phyloP scores from a whole-genome alignment of 2,888 invertebrate species.

The Caenorhabditis parvicauda region DNA sequence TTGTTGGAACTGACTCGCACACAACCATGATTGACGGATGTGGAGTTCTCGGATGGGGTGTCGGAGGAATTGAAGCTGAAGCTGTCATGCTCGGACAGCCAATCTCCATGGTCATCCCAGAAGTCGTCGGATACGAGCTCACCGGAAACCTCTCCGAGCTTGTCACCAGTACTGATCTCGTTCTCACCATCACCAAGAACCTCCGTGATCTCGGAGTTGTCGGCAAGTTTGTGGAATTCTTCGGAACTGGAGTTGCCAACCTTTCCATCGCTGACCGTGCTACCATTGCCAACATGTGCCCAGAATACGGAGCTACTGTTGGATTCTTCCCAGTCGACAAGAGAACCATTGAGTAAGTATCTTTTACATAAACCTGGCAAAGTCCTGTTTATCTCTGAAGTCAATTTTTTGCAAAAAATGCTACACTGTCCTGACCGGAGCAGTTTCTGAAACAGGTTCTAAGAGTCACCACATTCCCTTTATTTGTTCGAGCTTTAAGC shows the following conservation, averaged over 20 bases:
- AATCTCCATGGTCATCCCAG: slow-evolving; percentile 77
- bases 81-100: slow-evolving; percentile 98
- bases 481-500: too few species aligned
- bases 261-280: slow-evolving; percentile 89
- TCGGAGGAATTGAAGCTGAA: slow-evolving; percentile 88
- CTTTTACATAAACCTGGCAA: not conserved
- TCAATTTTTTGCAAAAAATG: too few species aligned
- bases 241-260: slow-evolving; percentile 85
- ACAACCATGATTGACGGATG: slow-evolving; percentile 87
- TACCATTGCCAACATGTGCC: slow-evolving; percentile 98
- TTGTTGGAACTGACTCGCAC: slow-evolving; percentile 96
- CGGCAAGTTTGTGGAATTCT: slow-evolving; percentile 98
- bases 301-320: slow-evolving; percentile 89
- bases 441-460: too few species aligned
- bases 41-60: slow-evolving; percentile 87
- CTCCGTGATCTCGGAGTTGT: slow-evolving; percentile 90
- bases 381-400: too few species aligned
- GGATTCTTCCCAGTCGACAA: slow-evolving; percentile 61
- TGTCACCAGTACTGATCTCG: slow-evolving; percentile 92
- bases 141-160: slow-evolving; percentile 78
- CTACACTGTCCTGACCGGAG: too few species aligned
- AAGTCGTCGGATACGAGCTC: slow-evolving; percentile 87
- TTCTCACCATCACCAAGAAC: slow-evolving; percentile 92
- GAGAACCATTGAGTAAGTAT: slow-evolving; percentile 46
- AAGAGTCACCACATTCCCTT: too few species aligned